A percentile compares a stretch with the other conserved stretches of the same genome.
phyloP scores from a whole-genome alignment of 2,888 invertebrate species.

The Biston betularia region DNA sequence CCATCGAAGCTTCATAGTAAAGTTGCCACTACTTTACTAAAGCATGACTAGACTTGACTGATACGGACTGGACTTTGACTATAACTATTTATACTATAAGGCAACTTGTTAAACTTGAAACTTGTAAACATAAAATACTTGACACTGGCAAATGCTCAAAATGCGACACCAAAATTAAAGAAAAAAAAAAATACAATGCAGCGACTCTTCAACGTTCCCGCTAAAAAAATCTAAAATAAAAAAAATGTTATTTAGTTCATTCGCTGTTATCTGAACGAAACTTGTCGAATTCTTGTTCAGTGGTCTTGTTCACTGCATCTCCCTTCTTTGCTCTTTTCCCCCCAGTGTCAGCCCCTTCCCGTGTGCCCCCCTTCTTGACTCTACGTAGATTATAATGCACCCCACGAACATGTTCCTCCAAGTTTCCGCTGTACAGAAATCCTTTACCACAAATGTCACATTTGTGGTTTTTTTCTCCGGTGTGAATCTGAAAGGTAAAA shows the following conservation, averaged over 20 bases:
- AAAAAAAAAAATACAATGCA: too few species aligned
- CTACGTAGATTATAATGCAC: constrained; percentile 1
- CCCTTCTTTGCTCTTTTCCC: not conserved
- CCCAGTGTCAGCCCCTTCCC: not conserved
- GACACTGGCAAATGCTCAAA: too few species aligned
- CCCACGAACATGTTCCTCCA: not conserved
- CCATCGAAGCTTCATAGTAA: too few species aligned
- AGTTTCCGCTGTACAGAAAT: not conserved
- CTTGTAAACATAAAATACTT: too few species aligned
- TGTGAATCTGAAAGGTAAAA: constrained; percentile 25
- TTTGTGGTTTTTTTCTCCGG: constrained; percentile 21
- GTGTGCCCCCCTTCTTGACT: not conserved
- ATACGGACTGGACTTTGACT: too few species aligned
- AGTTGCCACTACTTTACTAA: too few species aligned
- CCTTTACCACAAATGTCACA: constrained; percentile 12
- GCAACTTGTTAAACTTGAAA: too few species aligned
- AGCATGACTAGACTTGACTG: too few species aligned
- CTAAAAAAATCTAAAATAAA: too few species aligned
- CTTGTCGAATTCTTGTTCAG: not conserved
- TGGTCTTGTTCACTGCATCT: not conserved
- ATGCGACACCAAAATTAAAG: too few species aligned
- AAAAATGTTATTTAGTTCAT: not conserved
- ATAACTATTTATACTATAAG: too few species aligned
- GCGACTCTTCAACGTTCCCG: too few species aligned
- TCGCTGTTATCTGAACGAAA: not conserved